These are phyloP conservation scores for Sebastes steindachneri DNA, from an alignment of 2,797 vertebrate genomes.

Conservation along the genomic window DNA sequence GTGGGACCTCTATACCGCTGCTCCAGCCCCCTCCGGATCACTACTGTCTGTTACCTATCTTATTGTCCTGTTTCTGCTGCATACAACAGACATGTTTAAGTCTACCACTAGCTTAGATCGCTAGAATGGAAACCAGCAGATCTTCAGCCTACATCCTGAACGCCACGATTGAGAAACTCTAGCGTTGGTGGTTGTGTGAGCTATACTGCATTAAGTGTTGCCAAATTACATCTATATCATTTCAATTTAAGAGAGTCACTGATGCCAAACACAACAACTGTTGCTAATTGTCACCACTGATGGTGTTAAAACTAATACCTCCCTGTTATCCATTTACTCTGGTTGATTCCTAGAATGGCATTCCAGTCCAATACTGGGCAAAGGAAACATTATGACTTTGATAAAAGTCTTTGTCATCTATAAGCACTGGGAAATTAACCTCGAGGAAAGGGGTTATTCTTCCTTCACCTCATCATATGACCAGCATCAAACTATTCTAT, in stretches of 20 bases:
- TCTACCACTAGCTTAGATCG: too few relatives aligned
- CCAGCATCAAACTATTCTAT: conserved; percentile 29
- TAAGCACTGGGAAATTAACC: conserved; percentile 25
- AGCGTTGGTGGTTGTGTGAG: background rate
- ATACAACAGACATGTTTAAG: too few relatives aligned
- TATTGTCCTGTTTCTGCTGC: too few relatives aligned
- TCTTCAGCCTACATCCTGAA: background rate
- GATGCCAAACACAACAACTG: background rate
- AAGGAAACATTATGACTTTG: conserved; percentile 1
- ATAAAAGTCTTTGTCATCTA: background rate
- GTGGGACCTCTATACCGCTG: too few relatives aligned
- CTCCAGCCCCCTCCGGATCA: too few relatives aligned
- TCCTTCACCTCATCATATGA: conserved; percentile 51
- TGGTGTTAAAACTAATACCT: background rate
- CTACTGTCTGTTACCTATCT: too few relatives aligned
- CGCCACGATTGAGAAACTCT: background rate
- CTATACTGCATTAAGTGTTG: background rate
- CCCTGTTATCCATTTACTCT: background rate
- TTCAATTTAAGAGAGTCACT: background rate
- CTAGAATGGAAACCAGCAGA: background rate
- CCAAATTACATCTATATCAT: background rate
- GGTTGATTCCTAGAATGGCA: conserved; percentile 2
- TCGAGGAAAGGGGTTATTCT: conserved; percentile 2
- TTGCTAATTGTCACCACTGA: background rate
- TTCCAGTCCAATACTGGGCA: background rate